phyloP scores from a whole-genome alignment of 2,888 invertebrate species.

The Heliconius cydno region DNA sequence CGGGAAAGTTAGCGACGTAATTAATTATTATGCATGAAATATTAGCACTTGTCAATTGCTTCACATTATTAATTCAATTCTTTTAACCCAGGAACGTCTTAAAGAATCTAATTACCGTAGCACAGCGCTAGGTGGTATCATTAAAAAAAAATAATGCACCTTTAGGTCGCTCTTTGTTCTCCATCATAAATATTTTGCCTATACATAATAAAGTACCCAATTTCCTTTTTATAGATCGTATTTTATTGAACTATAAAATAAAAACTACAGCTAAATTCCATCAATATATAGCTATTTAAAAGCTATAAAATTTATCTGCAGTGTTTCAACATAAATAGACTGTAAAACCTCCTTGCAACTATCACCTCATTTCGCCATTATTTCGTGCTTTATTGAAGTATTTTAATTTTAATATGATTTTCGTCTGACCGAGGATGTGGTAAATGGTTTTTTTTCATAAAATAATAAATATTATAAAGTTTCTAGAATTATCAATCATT shows the following conservation, averaged over 20 bases:
- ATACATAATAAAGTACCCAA: slow-evolving; percentile 16
- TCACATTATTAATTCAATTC: slow-evolving; percentile 17
- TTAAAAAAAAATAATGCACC: not conserved
- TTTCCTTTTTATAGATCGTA: slow-evolving; percentile 16
- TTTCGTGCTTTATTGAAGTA: not conserved
- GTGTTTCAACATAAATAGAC: slow-evolving; percentile 25
- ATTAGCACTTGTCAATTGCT: slow-evolving; percentile 32
- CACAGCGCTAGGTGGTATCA: not conserved
- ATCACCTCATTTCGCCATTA: not conserved
- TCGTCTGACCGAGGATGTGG: not conserved
- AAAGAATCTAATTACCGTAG: not conserved
- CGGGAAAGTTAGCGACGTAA: slow-evolving; percentile 43
- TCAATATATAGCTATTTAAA: slow-evolving; percentile 26
- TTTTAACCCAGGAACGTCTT: not conserved
- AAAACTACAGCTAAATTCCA: slow-evolving; percentile 23
- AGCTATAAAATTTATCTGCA: slow-evolving; percentile 29
- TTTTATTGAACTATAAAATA: slow-evolving; percentile 26
- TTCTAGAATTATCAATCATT: not conserved
- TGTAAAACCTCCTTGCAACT: slow-evolving; percentile 15
- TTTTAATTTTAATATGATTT: slow-evolving; percentile 10
- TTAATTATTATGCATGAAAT: slow-evolving; percentile 38
- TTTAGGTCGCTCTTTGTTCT: not conserved
- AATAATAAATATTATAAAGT: not conserved
- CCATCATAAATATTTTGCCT: slow-evolving; percentile 8
- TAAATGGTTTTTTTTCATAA: not conserved